Evolutionary conservation across 2,888 invertebrate species (phyloP), one percentile per base, ranked within the genome.

Genomic region (Trichopria drosophilae): DNA sequence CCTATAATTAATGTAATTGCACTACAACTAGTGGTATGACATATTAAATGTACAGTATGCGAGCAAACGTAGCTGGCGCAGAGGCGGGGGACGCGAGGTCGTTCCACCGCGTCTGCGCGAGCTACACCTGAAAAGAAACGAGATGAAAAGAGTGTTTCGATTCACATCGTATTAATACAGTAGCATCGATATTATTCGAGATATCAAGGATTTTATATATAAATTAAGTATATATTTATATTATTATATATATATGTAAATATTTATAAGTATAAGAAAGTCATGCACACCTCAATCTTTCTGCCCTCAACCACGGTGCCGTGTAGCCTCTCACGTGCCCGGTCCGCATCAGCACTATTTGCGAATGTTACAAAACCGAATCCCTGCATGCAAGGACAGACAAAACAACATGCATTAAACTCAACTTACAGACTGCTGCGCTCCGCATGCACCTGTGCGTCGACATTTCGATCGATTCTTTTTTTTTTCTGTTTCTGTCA

Each of bases 361-460:
- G 96, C 96, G 93, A 99, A 99, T 88, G 98, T 99, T 89, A 99
- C 98, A 93, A 99, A 99, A 90, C 98, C 98, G 90, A 99, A 99
- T 88, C 99, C 99, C 98, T 99, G 93, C 89, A 91, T 91, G 92
- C 90, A 90, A 84, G 79, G 89, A 91, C 90, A 89, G 88, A 90
- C 88, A 89, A 88, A 80, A 81, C 80, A 87, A 88, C 89, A 89
- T 89, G 89, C 89, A 89, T 87, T 88, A 88, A 87, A 81, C 74
- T 74, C 74, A 74, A 72, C 70, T 74, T 72, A 74, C 72, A 74
- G 70, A 73, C 68, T 73, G 72, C 68, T 68, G 69, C 73, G 70
- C 71, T 68, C 66, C 63, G 58, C 58, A 55, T 51, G 50, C 58
- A 57, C 51, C 53, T 53, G 50, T 40, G 42, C 55, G 54, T 58